Conservation (phyloP, 1,140 invertebrate species). For the Campoletis sonorensis region DNA sequence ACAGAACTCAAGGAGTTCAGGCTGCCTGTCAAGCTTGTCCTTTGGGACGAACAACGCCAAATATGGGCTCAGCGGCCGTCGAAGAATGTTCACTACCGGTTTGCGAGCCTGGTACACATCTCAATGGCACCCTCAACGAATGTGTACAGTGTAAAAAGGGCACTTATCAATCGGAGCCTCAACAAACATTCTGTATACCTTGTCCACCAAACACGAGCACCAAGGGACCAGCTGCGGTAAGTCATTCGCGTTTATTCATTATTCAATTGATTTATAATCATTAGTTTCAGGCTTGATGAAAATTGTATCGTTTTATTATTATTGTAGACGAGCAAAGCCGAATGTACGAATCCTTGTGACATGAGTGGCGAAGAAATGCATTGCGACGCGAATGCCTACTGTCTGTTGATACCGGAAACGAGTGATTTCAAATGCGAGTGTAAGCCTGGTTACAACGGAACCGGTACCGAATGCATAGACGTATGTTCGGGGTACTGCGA, state of each 20-base stretch:
- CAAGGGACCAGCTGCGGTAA: conserved; percentile 86
- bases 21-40: conserved; percentile 94
- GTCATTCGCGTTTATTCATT: conserved; percentile 62
- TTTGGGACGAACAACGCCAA: conserved; percentile 90
- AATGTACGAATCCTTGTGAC: conserved; percentile 95
- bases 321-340: conserved; percentile 84
- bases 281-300: too few species aligned
- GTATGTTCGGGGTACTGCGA: conserved; percentile 92
- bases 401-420: conserved; percentile 89
- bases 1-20: conserved; percentile 91
- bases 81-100: conserved; percentile 95
- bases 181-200: conserved; percentile 91
- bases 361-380: conserved; percentile 89
- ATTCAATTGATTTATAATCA: conserved; percentile 16
- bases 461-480: conserved; percentile 88
- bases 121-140: conserved; percentile 89
- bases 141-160: conserved; percentile 94
- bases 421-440: conserved; percentile 95
- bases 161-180: conserved; percentile 93
- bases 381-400: conserved; percentile 93
- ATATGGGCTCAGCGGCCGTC: conserved; percentile 87
- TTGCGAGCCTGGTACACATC: conserved; percentile 89
- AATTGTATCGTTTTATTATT: neutral
- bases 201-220: conserved; percentile 97
- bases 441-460: conserved; percentile 95